Conservation (phyloP, 2,888 invertebrate species). For the Gryllus longicercus region DNA sequence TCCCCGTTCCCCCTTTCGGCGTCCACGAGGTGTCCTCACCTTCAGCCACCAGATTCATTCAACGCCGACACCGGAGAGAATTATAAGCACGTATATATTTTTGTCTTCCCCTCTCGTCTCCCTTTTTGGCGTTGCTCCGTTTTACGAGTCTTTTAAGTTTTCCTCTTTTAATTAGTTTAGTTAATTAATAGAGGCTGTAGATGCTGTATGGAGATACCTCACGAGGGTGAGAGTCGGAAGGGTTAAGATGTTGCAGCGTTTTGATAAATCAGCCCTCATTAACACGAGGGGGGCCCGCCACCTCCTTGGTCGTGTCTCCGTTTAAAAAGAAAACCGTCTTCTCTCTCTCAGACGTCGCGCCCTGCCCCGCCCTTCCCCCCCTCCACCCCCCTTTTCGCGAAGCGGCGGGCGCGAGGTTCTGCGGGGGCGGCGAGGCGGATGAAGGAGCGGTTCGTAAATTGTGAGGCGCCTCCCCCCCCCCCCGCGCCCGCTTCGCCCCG, state of each 20-base stretch:
- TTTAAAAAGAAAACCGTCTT: background rate
- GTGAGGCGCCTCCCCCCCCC: background rate
- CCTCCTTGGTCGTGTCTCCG: background rate
- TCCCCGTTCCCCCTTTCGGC: no score
- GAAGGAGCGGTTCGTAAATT: background rate
- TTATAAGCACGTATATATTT: background rate
- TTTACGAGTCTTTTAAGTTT: slow-evolving; percentile 35
- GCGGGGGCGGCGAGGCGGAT: background rate
- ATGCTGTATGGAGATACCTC: slow-evolving; percentile 11
- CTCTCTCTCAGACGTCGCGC: background rate
- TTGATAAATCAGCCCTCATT: slow-evolving; percentile 9
- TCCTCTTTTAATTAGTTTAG: slow-evolving; percentile 36
- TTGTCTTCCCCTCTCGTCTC: background rate
- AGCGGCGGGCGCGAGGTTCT: background rate
- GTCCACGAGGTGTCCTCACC: no score
- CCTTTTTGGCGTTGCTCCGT: slow-evolving; percentile 23
- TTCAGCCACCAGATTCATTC: background rate
- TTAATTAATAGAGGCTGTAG: slow-evolving; percentile 34
- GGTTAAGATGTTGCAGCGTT: slow-evolving; percentile 2
- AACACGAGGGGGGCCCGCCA: background rate
- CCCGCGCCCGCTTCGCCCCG: no score
- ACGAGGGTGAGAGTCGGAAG: slow-evolving; percentile 3
- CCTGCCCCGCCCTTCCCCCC: background rate
- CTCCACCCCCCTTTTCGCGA: background rate
- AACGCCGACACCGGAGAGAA: background rate